Base-by-base conservation (phyloP, 2,888 invertebrate species). In the Xylocampa areola region DNA sequence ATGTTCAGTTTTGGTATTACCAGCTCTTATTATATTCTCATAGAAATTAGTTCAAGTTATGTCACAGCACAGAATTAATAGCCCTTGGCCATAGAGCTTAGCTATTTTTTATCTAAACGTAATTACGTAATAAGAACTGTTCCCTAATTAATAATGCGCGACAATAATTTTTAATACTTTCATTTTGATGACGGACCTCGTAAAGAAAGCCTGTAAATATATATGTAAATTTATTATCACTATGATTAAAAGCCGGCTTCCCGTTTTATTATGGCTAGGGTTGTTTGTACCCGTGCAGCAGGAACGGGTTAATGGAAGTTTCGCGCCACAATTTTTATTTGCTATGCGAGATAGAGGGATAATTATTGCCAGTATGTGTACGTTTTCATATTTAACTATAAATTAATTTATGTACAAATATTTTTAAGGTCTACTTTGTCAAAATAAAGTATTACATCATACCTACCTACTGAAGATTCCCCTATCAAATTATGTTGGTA, bases 191-290 rank as follows among this genome's bases (percentile, higher is more conserved):
- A 50, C 44, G 40, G 48, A 14, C 5, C 47, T 33, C 57, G 51
- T 59, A 57, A 58, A 41, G 35, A 32, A 36, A 8, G 59, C 25
- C 25, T 49, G 35, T 62, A 61, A 68, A 81, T 76, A 69, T 68
- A 71, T 65, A 63, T 71, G 76, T 79, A 76, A 72, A 53, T 40
- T 59, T 78, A 78, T 82, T 82, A 82, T 79, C 72, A 73, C 71
- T 52, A 53, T 79, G 78, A 85, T 86, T 85, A 84, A 84, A 85
- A 75, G 76, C 67, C 53, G 75, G 77, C 76, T 78, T 73, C 79
- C 73, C 79, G 55, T 86, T 86, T 86, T 85, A 81, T 82, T 82
- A 80, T 77, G 62, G 63, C 45, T 40, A 58, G 57, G 66, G 60
- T 58, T 70, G 75, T 79, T 73, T 75, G 61, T 61, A 66, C 62